Conservation (phyloP, 2,888 invertebrate species). For the Drosophila nr. fundita region DNA sequence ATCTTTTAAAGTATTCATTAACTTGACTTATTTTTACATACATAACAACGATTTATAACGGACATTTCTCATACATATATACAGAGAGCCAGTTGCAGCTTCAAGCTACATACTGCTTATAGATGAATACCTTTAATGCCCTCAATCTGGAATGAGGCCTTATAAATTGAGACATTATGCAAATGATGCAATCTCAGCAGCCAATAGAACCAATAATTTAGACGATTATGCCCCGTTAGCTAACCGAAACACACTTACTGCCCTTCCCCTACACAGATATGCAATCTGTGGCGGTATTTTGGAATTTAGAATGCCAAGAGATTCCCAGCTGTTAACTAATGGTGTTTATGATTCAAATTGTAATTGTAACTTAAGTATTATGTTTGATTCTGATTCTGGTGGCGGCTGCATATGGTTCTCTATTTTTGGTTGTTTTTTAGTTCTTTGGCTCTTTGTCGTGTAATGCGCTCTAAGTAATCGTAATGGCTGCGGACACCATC, state of each 20-base stretch:
- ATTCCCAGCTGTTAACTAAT: background rate
- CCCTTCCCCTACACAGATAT: background rate
- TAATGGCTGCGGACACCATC: constrained; percentile 58
- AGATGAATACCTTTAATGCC: background rate
- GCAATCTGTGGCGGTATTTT: constrained; percentile 27
- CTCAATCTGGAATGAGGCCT: constrained; percentile 1
- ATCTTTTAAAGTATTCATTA: background rate
- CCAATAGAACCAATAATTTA: constrained; percentile 13
- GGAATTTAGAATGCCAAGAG: constrained; percentile 10
- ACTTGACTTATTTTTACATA: background rate
- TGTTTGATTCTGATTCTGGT: constrained; percentile 18
- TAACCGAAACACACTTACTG: background rate
- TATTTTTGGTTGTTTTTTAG: constrained; percentile 10
- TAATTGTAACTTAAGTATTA: constrained; percentile 13
- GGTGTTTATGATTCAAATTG: constrained; percentile 26
- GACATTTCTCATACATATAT: background rate
- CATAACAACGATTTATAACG: background rate
- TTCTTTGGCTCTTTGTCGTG: constrained; percentile 25
- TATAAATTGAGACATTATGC: constrained; percentile 32
- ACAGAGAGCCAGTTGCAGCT: background rate
- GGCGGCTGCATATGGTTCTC: background rate
- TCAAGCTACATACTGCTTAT: background rate
- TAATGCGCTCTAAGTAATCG: constrained; percentile 53
- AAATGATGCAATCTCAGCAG: constrained; percentile 21
- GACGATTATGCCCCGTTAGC: constrained; percentile 4